phyloP scores from a whole-genome alignment of 2,113 vertebrate species.

The Peromyscus californicus region DNA sequence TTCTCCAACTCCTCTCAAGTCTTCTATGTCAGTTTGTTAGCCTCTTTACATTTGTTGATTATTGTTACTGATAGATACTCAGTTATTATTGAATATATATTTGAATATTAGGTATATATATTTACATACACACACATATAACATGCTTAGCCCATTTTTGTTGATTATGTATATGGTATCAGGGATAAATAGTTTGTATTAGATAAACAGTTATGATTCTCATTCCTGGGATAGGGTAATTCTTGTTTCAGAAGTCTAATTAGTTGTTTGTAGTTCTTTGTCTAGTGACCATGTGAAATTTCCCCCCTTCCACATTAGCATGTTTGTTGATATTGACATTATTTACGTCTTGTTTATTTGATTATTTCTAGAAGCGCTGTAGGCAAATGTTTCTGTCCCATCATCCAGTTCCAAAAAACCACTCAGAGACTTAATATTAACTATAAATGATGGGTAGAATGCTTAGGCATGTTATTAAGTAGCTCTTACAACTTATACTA shows the following conservation, averaged over 20 bases:
- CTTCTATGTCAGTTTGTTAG: background rate
- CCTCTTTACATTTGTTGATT: background rate
- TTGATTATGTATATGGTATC: background rate
- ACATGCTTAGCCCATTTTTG: background rate
- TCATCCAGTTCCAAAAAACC: too few species aligned
- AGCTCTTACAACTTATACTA: too few species aligned
- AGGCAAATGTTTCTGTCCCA: too few species aligned
- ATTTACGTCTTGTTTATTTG: background rate
- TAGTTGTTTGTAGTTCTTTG: background rate
- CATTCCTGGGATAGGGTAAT: background rate
- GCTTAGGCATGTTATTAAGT: too few species aligned
- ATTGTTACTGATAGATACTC: background rate
- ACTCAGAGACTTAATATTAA: too few species aligned
- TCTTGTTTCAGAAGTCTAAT: background rate
- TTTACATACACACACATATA: background rate
- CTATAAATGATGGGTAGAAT: too few species aligned
- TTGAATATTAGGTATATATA: background rate
- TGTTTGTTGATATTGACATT: background rate
- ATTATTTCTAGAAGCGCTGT: background rate
- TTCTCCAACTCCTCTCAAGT: rapidly evolving
- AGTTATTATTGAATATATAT: background rate
- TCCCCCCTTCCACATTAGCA: background rate
- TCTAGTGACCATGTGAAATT: background rate
- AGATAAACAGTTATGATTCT: background rate
- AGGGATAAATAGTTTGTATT: background rate